Evolutionary conservation across 1,140 invertebrate genomes (phyloP).

Genomic region (Hyles vespertilio): DNA sequence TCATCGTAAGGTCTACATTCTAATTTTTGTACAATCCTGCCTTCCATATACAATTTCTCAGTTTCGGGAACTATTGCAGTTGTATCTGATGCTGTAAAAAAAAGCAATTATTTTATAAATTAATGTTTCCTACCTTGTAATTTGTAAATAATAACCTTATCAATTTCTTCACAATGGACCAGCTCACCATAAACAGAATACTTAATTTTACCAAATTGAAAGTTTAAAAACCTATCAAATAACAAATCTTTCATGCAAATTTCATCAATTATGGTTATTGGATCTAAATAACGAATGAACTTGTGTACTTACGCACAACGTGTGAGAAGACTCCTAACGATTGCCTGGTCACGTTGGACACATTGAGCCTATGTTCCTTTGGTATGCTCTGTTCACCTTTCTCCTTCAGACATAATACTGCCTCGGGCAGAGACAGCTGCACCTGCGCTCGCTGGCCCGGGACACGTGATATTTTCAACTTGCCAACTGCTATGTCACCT

Average conservation of each 20-base stretch:
- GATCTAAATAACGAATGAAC: background rate
- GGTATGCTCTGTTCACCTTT: conserved; percentile 84
- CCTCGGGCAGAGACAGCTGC: conserved; percentile 75
- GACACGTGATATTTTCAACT: conserved; percentile 76
- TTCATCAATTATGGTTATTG: too few relatives aligned
- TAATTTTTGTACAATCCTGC: conserved; percentile 94
- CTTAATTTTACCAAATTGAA: too few relatives aligned
- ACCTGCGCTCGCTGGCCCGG: conserved; percentile 77
- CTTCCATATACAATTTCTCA: conserved; percentile 93
- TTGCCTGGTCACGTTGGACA: conserved; percentile 91
- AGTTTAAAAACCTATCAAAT: too few relatives aligned
- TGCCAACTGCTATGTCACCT: conserved; percentile 78
- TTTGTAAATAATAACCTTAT: too few relatives aligned
- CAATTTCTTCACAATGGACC: too few relatives aligned
- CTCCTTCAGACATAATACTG: conserved; percentile 82
- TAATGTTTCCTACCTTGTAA: too few relatives aligned
- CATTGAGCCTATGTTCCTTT: conserved; percentile 92
- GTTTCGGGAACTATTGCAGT: conserved; percentile 83
- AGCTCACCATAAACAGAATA: too few relatives aligned
- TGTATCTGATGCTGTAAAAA: conserved; percentile 74
- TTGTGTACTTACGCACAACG: conserved; percentile 78
- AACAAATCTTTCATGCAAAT: too few relatives aligned
- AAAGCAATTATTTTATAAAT: background rate
- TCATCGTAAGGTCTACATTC: conserved; percentile 95
- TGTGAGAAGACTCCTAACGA: conserved; percentile 93